These are phyloP conservation scores for Leptinotarsa undecemlineata DNA, from an alignment of 1,140 invertebrate genomes.

Conservation along the genomic window DNA sequence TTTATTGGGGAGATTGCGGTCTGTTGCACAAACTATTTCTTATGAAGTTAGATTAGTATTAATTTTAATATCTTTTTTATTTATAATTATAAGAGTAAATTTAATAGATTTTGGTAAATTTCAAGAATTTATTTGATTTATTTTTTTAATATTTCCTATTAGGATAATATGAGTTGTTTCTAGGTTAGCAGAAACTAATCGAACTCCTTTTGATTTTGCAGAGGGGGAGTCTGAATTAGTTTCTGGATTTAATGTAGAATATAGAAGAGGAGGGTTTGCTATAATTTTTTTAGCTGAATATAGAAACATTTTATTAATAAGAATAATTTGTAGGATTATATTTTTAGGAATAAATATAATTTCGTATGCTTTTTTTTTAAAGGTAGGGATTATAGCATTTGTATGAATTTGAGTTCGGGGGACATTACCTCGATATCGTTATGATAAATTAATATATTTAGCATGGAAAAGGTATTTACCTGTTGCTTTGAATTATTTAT, in stretches of 20 bases:
- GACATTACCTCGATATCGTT: conserved; percentile 61
- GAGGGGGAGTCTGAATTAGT: conserved; percentile 76
- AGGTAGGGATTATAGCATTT: conserved; percentile 59
- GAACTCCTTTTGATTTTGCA: conserved; percentile 77
- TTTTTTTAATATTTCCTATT: conserved; percentile 60
- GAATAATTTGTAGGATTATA: conserved; percentile 60
- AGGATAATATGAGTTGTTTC: conserved; percentile 62
- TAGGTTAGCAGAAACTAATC: conserved; percentile 72
- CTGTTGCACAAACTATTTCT: conserved; percentile 69
- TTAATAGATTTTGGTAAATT: conserved; percentile 49
- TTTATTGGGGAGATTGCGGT: conserved; percentile 65
- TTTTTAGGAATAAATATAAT: conserved; percentile 58
- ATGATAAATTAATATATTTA: conserved; percentile 67
- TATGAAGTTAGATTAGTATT: conserved; percentile 68
- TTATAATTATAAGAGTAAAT: conserved; percentile 55
- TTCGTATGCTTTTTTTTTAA: conserved; percentile 57
- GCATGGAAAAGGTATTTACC: conserved; percentile 62
- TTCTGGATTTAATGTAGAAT: conserved; percentile 77
- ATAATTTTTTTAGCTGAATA: conserved; percentile 76
- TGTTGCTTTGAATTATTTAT: conserved; percentile 59
- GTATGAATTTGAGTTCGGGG: conserved; percentile 63
- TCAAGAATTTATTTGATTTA: conserved; percentile 59
- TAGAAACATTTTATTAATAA: conserved; percentile 70
- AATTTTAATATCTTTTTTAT: conserved; percentile 60
- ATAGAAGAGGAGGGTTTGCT: conserved; percentile 68